Evolutionary conservation across 35 echinoderm and acorn worm genomes (phyloP).

Genomic region (Amphiura filiformis): DNA sequence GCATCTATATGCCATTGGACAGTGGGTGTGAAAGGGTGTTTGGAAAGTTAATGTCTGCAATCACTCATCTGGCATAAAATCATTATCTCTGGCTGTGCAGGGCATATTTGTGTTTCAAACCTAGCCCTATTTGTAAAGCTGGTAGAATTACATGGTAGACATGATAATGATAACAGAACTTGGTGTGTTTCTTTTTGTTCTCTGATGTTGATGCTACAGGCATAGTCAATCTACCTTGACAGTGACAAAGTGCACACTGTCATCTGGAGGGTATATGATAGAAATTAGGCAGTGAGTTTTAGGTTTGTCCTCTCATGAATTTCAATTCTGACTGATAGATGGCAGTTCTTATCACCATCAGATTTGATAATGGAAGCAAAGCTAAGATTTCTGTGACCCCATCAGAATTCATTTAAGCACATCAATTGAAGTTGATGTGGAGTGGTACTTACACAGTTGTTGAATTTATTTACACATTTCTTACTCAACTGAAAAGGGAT

Average conservation of each 20-base stretch:
- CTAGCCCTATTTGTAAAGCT: not conserved
- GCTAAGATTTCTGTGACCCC: not conserved
- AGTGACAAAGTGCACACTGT: not conserved
- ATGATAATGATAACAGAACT: not conserved
- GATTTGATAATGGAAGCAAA: not conserved
- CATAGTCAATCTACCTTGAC: not conserved
- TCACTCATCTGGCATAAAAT: not conserved
- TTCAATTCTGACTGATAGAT: not conserved
- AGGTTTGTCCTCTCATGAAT: not conserved
- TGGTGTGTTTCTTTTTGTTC: not conserved
- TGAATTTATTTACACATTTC: too few relatives aligned
- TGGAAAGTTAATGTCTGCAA: not conserved
- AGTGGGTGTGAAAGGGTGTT: not conserved
- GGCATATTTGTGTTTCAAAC: slow-evolving; percentile 8
- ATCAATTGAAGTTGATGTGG: not conserved
- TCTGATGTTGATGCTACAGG: not conserved
- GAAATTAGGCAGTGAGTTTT: not conserved
- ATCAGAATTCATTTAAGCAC: not conserved
- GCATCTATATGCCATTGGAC: too few relatives aligned
- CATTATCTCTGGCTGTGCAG: not conserved
- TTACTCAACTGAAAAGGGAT: too few relatives aligned
- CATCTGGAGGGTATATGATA: not conserved
- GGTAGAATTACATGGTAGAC: not conserved
- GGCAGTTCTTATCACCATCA: not conserved
- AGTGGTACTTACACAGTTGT: too few relatives aligned